phyloP scores from a whole-genome alignment of 2,797 vertebrate species.

The Myripristis murdjan region DNA sequence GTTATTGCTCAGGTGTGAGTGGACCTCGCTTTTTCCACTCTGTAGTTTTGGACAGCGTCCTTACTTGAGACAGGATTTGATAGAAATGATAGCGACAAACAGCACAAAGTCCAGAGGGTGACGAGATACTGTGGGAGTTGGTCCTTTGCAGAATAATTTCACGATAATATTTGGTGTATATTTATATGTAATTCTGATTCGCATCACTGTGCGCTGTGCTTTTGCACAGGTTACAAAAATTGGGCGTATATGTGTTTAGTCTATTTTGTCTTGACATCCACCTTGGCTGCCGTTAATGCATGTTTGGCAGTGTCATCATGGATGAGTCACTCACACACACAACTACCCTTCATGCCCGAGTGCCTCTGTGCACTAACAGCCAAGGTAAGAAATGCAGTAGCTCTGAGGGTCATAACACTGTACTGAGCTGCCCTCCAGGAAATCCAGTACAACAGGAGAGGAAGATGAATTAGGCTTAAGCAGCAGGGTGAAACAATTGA shows the following conservation, averaged over 20 bases:
- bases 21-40: not conserved
- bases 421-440: not conserved
- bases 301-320: constrained; percentile 1
- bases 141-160: not conserved
- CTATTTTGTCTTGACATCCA: not conserved
- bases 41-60: not conserved
- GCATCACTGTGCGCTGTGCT: not conserved
- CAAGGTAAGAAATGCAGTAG: not conserved
- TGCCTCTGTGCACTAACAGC: not conserved
- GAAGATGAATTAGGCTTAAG: constrained; percentile 17
- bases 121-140: not conserved
- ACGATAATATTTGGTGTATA: not conserved
- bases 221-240: not conserved
- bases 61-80: not conserved
- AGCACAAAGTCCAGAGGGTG: not conserved
- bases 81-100: not conserved
- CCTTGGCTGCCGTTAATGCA: not conserved
- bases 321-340: constrained; percentile 25
- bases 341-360: not conserved
- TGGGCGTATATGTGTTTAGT: not conserved
- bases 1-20: not conserved
- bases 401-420: not conserved
- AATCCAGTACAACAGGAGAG: not conserved
- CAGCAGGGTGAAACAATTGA: constrained; percentile 2
- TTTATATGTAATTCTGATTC: not conserved